Base-by-base conservation (phyloP, 2,113 vertebrate genomes). In the Clupea harengus region DNA sequence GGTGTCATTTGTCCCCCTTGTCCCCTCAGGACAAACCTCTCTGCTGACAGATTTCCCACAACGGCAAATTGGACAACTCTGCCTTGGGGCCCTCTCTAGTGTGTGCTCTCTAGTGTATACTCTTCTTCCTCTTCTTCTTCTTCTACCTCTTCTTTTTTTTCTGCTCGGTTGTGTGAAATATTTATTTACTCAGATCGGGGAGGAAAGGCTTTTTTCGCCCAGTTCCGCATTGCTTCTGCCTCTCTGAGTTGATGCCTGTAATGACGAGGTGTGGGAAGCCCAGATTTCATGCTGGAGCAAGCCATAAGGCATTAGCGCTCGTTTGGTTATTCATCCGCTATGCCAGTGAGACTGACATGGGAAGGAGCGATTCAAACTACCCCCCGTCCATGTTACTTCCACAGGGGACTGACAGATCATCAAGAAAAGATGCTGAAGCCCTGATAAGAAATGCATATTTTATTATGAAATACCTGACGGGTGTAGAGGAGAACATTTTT, bases 31-130 rank as follows among this genome's bases (percentile, higher is more conserved):
- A 91, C 91, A 92, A 89, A 89, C 89, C 91, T 91, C 89, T 87
- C 83, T 88, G 87, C 90, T 92, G 92, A 94, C 94, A 94, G 92
- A 93, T 93, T 94, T 94, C 92, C 92, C 92, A 92, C 93, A 90
- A 89, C 90, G 91, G 89, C 93, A 93, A 92, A 94, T 91, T 87
- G 90, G 89, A 87, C 88, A 85, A 91, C 84, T 89, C 82, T 84
- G 90, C 90, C 89, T 78, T 25, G 0, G 81, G 88, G 89, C 86
- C 90, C 89, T 90, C 72, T 92, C 86, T 85, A 57, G 50, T 11
- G 89, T 39, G 28, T 86, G 83, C 86, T 84, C 81, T 85, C 60
- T 10, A 25, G 22, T 11, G 28, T 7, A 32, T 72, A 0, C 3
- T 72, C 64, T 2, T 32, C 25, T 4, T 72, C 64, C 3, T 78